Evolutionary conservation across 2,888 invertebrate species (phyloP), one percentile per base, ranked within the genome.

Genomic region (Sinohyriopsis cumingii): DNA sequence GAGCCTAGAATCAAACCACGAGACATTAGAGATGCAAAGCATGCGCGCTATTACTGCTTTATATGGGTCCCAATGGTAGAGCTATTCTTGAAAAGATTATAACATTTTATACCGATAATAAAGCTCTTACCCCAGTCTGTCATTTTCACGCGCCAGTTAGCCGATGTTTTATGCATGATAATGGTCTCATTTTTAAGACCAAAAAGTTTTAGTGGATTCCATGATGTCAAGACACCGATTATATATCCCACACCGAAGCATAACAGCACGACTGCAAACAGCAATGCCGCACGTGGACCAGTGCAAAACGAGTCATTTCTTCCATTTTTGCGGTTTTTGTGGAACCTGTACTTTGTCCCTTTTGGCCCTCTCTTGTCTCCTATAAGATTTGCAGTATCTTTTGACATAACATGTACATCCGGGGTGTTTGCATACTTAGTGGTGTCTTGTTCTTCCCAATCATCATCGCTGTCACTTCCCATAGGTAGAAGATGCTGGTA

Each of bases 91-190:
- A 28, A 3, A 28, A 28, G 28, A 4, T 28, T 28, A n/a, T n/a
- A n/a, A n/a, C n/a, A n/a, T n/a, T n/a, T n/a, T n/a, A n/a, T n/a
- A n/a, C n/a, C n/a, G n/a, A n/a, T n/a, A n/a, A n/a, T n/a, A 28
- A 28, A 55, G 24, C 20, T 60, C 74, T 63, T 70, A 81, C 81
- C 79, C 75, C 77, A 79, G 62, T 81, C 78, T n/a, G 76, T 61
- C 71, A 81, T 73, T 64, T 81, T 81, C 59, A 76, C 76, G 72
- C 78, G 72, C 81, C 81, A 81, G 33, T 79, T 77, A 15, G 71
- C 72, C 24, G 77, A 68, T 59, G 71, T 55, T 65, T 73, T 79
- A 18, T 57, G 45, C 4, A 77, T 24, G 15, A 56, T 63, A 19
- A 45, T 55, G 28, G 20, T 54, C 18, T 61, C 55, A 45, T 53